Base-by-base conservation (phyloP, 2,888 invertebrate species). In the Podabrus alpinus region DNA sequence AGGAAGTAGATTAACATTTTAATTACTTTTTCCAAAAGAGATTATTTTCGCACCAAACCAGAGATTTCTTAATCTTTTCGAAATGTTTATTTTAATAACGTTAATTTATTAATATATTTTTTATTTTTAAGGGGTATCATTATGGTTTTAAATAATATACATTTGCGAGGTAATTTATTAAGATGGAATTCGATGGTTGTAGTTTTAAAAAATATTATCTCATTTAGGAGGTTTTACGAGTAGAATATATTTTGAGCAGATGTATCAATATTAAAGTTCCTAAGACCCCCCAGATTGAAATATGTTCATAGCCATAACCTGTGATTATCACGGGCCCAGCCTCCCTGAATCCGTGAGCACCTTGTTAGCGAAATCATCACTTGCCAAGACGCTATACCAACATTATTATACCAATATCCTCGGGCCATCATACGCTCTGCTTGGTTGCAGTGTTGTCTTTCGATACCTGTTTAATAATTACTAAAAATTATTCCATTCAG, bases 341-440 rank as follows among this genome's bases (percentile, higher is more conserved):
- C 85, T 83, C 81, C 82, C 81, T 79, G 81, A 83, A 81, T 81
- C 82, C 81, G 80, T 80, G 84, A 84, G 85, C 86, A 84, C 85
- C 86, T 86, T 86, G 86, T 86, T 86, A 86, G 86, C 85, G 82
- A 86, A 86, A 86, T 85, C 86, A 86, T 85, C 86, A 85, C 84
- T 84, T 83, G 82, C 82, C 83, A 83, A 84, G 84, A 84, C 84
- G 82, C 80, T 77, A 80, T 79, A 69, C 77, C 75, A 75, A 72
- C 77, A 74, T 77, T 82, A 83, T 83, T 81, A 83, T 81, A 80
- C 77, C 79, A 78, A 80, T 80, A 77, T 71, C 79, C 79, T 73
- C 73, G 70, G 81, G 80, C 79, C 62, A 79, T 76, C 76, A 72
- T 72, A 68, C 67, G 66, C 77, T 70, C 45, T 45, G 21, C 60